Evolutionary conservation across 1,140 invertebrate species (phyloP), one percentile per base, ranked within the genome.

Genomic region (Sminthurides bifidus): DNA sequence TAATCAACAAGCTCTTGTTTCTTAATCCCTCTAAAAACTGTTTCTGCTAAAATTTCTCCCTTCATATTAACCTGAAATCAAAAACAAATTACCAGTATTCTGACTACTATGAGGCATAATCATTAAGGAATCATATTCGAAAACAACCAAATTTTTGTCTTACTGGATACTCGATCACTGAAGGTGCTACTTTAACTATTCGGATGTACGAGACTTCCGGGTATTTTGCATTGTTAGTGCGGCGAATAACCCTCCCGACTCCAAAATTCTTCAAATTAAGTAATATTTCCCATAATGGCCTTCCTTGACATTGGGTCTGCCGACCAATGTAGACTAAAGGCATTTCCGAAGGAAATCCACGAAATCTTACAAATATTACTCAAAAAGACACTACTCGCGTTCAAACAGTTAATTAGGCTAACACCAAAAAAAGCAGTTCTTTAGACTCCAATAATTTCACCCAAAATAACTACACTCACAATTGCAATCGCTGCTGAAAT

Each of bases 231-330:
- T 30, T 43, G n/a, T 29, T 26, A 14, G 6, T 19, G 3, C 26
- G 19, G 21, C 52, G 15, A 2, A 31, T 48, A 17, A 61, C 46
- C 4, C 59, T 24, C n/a, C 55, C 55, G 6, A 37, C 45, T 17
- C 59, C 59, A 51, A 61, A 61, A 30, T 61, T 45, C 35, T 58
- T 61, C 14, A 61, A 26, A 30, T 61, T 61, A 12, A 61, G 33
- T 1, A 57, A 12, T 8, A 61, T 61, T 30, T 61, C 59, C 59
- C 59, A 61, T 37, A 61, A 40, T 19, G 59, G 59, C 2, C 54
- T n/a, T 6, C 59, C 59, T 37, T 52, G 54, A 12, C 40, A 6
- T n/a, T 26, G 45, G 12, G 46, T 45, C n/a, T 12, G 15, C 2
- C 40, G 15, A 8, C 59, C 59, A 30, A 61, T 26, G 38, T 61